A percentile compares a stretch with the other conserved stretches of the same genome.
Conservation (phyloP, 2,113 vertebrate genomes). For the Morone saxatilis region DNA sequence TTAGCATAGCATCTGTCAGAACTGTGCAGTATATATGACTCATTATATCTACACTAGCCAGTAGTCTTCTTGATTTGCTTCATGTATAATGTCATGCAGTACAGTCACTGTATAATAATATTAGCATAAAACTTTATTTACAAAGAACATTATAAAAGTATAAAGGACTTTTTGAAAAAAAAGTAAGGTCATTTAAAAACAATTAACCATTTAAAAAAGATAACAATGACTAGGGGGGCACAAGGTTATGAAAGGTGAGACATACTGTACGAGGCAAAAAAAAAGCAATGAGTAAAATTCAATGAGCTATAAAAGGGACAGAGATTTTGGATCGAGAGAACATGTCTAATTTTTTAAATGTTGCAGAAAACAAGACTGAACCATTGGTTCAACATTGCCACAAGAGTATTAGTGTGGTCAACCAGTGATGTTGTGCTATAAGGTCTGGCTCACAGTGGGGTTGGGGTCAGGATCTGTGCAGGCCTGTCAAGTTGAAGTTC, state of each 20-base stretch:
- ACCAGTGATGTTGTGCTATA: background rate
- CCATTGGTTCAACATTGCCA: background rate
- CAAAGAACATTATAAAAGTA: background rate
- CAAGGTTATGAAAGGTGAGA: background rate
- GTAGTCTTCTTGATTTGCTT: background rate
- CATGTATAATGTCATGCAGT: background rate
- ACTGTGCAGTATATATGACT: background rate
- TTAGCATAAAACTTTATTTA: background rate
- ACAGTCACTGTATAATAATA: background rate
- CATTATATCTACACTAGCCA: background rate
- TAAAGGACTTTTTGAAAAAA: background rate
- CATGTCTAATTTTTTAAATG: background rate
- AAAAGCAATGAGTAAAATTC: background rate
- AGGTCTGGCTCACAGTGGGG: background rate
- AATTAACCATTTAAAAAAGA: background rate
- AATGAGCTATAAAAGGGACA: background rate
- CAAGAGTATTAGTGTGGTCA: background rate
- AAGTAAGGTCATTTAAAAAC: background rate
- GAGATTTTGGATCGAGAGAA: background rate
- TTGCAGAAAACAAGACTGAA: conserved; percentile 1
- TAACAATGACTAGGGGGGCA: background rate
- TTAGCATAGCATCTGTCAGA: background rate
- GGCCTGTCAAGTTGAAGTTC: background rate
- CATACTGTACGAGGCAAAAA: background rate
- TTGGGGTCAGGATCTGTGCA: conserved; percentile 1